Evolutionary conservation across 2,113 vertebrate genomes (phyloP).

Genomic region (Lontra canadensis): DNA sequence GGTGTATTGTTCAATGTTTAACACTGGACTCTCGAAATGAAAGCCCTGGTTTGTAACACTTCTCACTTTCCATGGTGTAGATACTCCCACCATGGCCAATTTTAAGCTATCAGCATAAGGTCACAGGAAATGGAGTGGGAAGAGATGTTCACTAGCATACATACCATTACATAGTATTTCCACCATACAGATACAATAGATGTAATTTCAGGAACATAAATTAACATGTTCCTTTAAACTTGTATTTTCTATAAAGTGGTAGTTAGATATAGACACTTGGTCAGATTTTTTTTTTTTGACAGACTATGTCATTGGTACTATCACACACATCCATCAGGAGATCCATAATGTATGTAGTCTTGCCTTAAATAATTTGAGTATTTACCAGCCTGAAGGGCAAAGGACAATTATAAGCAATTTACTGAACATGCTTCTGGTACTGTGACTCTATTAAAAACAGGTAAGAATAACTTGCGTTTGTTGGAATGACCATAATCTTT

Average conservation of each 20-base stretch:
- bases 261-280: neutral
- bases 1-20: neutral
- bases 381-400: constrained; percentile 29
- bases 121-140: neutral
- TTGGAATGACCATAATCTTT: neutral
- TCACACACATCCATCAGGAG: neutral
- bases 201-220: neutral
- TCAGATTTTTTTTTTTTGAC: neutral
- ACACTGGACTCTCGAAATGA: neutral
- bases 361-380: neutral
- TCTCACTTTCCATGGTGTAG: neutral
- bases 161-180: neutral
- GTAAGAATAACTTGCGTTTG: neutral
- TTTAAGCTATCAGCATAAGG: neutral
- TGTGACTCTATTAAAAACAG: neutral
- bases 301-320: neutral
- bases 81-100: neutral
- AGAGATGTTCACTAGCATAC: neutral
- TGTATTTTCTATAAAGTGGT: neutral
- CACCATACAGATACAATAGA: neutral
- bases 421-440: neutral
- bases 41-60: neutral
- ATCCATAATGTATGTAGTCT: neutral
- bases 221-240: neutral
- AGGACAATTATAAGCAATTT: neutral